These are phyloP conservation scores for Palythoa grandis DNA, from an alignment of 92 coral and sea anemone genomes.

Conservation along the genomic window DNA sequence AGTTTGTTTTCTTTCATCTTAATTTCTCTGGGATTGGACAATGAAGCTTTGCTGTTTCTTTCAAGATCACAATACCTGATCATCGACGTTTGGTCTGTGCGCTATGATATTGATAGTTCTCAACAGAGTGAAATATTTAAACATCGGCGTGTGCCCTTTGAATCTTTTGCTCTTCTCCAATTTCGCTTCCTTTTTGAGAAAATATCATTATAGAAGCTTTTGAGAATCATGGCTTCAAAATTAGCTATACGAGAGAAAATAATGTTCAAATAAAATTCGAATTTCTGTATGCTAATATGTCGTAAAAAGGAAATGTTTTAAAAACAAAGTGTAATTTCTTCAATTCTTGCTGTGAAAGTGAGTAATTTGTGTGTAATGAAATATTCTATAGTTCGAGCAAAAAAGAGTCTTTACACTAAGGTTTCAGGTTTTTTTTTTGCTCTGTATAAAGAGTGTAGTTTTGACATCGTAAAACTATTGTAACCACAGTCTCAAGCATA, in stretches of 20 bases:
- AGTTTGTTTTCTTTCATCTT: slow-evolving; percentile 37
- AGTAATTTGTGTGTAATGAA: not conserved
- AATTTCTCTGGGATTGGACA: slow-evolving; percentile 4
- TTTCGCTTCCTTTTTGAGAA: not conserved
- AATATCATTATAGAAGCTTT: not conserved
- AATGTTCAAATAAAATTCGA: too few relatives aligned
- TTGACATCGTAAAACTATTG: not conserved
- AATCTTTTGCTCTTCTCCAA: not conserved
- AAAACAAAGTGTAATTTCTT: not conserved
- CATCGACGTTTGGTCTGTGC: not conserved
- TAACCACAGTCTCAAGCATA: too few relatives aligned
- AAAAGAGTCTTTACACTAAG: not conserved
- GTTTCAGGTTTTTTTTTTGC: not conserved
- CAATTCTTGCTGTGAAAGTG: not conserved
- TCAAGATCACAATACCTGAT: not conserved
- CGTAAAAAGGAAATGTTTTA: too few relatives aligned
- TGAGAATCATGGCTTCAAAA: not conserved
- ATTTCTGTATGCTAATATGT: too few relatives aligned
- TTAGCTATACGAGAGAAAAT: not conserved
- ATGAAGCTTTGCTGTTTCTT: not conserved
- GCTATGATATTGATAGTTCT: not conserved
- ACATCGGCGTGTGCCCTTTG: not conserved
- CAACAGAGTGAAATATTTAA: not conserved
- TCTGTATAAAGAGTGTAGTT: not conserved
- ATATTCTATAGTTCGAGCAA: not conserved